These are phyloP conservation scores for Cynopterus sphinx DNA, from an alignment of 2,797 vertebrate species.

Conservation along the genomic window DNA sequence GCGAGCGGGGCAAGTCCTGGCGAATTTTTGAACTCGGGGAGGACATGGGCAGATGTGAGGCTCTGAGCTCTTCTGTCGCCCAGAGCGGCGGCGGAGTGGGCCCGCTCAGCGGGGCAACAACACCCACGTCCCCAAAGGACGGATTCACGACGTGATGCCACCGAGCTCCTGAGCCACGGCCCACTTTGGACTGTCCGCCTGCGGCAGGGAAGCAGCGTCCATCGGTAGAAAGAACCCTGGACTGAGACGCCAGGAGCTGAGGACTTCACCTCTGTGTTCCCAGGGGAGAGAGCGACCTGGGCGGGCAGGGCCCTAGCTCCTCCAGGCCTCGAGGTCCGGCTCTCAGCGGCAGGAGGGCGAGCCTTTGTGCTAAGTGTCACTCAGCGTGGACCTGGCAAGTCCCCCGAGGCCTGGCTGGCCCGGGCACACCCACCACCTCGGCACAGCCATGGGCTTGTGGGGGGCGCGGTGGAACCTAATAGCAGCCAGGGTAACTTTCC, in stretches of 20 bases:
- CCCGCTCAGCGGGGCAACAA: rapidly evolving
- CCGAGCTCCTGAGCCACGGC: neutral
- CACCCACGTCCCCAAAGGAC: neutral
- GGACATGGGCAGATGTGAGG: rapidly evolving
- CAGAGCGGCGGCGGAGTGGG: rapidly evolving
- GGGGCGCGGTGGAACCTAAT: rapidly evolving
- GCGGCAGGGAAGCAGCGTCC: neutral
- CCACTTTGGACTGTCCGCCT: neutral
- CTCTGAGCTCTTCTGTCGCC: too few species aligned
- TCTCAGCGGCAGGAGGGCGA: rapidly evolving
- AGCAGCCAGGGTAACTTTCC: neutral
- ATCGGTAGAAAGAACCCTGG: neutral
- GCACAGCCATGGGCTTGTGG: rapidly evolving
- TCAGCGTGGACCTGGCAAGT: rapidly evolving
- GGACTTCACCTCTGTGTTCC: neutral
- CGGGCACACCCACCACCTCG: rapidly evolving
- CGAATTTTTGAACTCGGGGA: neutral
- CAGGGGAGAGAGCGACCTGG: neutral
- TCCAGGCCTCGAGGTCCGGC: rapidly evolving
- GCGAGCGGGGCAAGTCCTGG: rapidly evolving
- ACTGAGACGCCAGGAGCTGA: neutral
- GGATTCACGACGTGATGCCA: rapidly evolving
- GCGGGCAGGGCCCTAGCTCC: rapidly evolving
- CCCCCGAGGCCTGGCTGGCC: neutral
- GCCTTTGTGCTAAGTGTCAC: neutral